Evolutionary conservation across 2,888 invertebrate genomes (phyloP).

Genomic region (Chymomyza amoena): DNA sequence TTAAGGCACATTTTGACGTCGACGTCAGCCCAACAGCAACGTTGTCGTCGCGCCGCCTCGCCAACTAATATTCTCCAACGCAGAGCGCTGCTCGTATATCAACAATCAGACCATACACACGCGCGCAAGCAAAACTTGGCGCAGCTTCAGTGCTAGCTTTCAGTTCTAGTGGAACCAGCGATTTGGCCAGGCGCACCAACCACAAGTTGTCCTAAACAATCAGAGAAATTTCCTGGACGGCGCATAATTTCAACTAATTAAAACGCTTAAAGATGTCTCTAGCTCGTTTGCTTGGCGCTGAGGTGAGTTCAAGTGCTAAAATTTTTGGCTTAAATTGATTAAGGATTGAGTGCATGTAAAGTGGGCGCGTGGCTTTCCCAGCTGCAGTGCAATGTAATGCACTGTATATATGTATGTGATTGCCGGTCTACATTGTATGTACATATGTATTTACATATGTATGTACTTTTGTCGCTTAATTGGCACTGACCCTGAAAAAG

Average conservation of each 20-base stretch:
- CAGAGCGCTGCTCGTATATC: background rate
- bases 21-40: background rate
- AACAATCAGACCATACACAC: constrained; percentile 1
- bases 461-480: background rate
- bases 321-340: background rate
- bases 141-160: constrained; percentile 61
- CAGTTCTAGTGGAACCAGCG: constrained; percentile 73
- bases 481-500: constrained; percentile 11
- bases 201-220: background rate
- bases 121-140: constrained; percentile 36
- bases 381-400: no score
- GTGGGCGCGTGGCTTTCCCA: no score
- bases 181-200: constrained; percentile 46
- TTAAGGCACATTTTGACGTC: constrained; percentile 26
- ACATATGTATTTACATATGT: background rate
- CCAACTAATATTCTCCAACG: background rate
- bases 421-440: background rate
- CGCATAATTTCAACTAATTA: background rate
- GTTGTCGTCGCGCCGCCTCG: background rate
- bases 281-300: constrained; percentile 73
- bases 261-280: constrained; percentile 66
- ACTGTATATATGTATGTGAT: background rate
- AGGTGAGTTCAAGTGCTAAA: constrained; percentile 64
- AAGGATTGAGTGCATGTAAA: background rate
- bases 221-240: background rate